A percentile compares a stretch with the other conserved stretches of the same genome.
Conservation (phyloP, 2,113 vertebrate genomes). For the Tinamus guttatus region DNA sequence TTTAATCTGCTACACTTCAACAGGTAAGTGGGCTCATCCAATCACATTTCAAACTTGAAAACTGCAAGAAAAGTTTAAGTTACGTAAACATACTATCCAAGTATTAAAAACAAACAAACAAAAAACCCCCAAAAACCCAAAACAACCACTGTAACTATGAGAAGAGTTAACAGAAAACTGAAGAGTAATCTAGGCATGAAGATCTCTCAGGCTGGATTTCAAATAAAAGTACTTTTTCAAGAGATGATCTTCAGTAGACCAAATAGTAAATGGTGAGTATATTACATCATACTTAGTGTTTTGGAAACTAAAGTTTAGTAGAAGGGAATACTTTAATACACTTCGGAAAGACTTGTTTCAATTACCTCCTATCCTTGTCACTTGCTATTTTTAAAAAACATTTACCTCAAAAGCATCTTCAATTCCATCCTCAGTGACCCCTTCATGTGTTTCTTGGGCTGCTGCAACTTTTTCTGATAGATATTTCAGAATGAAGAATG, state of each 20-base stretch:
- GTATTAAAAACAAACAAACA: too few species aligned
- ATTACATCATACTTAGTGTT: neutral
- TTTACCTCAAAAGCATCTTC: conserved; percentile 97
- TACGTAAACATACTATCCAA: neutral
- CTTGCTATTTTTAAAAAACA: neutral
- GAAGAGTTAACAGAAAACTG: neutral
- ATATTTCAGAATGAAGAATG: conserved; percentile 98
- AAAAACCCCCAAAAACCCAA: too few species aligned
- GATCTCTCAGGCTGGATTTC: neutral
- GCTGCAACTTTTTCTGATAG: conserved; percentile 93
- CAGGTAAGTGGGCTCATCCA: neutral
- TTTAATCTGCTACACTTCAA: neutral
- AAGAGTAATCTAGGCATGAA: neutral
- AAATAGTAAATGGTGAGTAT: neutral
- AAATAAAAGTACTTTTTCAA: neutral
- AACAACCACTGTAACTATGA: neutral
- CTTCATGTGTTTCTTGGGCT: conserved; percentile 95
- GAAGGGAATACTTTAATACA: neutral
- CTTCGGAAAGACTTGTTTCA: neutral
- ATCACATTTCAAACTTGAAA: neutral
- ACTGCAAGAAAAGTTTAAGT: neutral
- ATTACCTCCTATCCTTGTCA: neutral
- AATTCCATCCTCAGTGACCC: conserved; percentile 97
- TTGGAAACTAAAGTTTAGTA: neutral
- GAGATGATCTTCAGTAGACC: neutral